Base-by-base conservation (phyloP, 2,797 vertebrate genomes). In the Podargus strigoides region DNA sequence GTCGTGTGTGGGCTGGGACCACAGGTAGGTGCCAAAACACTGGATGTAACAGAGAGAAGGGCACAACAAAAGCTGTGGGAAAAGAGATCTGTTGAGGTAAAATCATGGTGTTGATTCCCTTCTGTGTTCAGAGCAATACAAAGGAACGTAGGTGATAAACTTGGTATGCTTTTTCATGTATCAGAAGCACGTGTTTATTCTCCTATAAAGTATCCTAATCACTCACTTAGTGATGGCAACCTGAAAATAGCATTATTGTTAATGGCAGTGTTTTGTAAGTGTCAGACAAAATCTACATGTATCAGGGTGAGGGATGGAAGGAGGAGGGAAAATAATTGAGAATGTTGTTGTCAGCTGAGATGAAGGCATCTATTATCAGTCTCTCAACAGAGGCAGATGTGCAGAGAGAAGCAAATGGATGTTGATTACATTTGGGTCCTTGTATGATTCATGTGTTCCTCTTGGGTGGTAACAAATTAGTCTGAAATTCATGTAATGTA, bases 341-440 rank as follows among this genome's bases (percentile, higher is more conserved):
- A 52, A 26, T 34, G 55, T 19, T 72, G 81, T 52, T 95, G 82
- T 81, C 73, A 84, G 44, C 36, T 79, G 58, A 81, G 80, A 84
- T 79, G 60, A 84, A 85, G 70, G 37, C 3, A 1, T 90, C 87
- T 92, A 22, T 95, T 97, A 93, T 18, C 66, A 42, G 47, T 86
- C 68, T 87, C 77, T 89, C 32, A 47, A 39, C 22, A 6, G 60
- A 32, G 74, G 52, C 94, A 95, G 94, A 86, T 96, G 94, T 94
- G 83, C 85, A 46, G 74, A 47, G 89, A 56, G 85, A 79, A 93
- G 52, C 77, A 94, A 96, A 91, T 92, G 55, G 93, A n/a, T 96
- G 93, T 91, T 93, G 89, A 96, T 96, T 94, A 90, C 77, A 74
- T 93, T 83, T 93, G 85, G 81, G 44, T 85, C 83, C 16, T 14